Conservation (phyloP, 92 coral and sea anemone species). For the Siderastrea radians region DNA sequence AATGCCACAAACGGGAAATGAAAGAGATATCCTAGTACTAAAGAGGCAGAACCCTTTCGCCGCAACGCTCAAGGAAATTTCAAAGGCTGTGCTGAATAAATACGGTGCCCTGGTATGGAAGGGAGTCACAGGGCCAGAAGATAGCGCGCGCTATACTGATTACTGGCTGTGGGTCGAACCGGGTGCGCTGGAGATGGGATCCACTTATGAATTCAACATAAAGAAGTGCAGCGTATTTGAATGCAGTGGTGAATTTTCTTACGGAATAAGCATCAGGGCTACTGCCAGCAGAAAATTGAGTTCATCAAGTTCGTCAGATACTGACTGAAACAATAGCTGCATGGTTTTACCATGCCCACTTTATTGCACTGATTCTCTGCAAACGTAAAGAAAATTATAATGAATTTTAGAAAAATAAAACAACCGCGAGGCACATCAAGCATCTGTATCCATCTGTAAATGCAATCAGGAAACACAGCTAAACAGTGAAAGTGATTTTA, state of each 20-base stretch:
- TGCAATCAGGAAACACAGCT: too few relatives aligned
- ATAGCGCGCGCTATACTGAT: not conserved
- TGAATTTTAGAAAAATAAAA: too few relatives aligned
- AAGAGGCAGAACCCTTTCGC: not conserved
- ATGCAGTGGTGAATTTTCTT: not conserved
- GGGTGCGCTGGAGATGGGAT: not conserved
- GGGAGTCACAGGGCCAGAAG: constrained; percentile 19
- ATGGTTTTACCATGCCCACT: too few relatives aligned
- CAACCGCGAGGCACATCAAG: too few relatives aligned
- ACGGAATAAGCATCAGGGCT: constrained; percentile 13
- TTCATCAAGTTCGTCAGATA: too few relatives aligned
- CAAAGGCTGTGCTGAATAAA: not conserved
- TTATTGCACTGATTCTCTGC: too few relatives aligned
- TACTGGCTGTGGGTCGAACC: constrained; percentile 27
- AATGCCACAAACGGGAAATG: constrained; percentile 1
- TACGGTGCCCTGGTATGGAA: constrained; percentile 14
- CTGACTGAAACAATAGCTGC: too few relatives aligned
- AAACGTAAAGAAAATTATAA: too few relatives aligned
- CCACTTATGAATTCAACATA: not conserved
- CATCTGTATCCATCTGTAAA: too few relatives aligned
- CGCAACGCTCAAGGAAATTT: not conserved
- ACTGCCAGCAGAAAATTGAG: too few relatives aligned
- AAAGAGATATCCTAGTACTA: not conserved
- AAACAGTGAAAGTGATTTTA: too few relatives aligned
- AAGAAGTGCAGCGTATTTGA: not conserved